These are phyloP conservation scores for Pseudorectes ferrugineus DNA, from an alignment of 2,113 vertebrate species.

Conservation along the genomic window DNA sequence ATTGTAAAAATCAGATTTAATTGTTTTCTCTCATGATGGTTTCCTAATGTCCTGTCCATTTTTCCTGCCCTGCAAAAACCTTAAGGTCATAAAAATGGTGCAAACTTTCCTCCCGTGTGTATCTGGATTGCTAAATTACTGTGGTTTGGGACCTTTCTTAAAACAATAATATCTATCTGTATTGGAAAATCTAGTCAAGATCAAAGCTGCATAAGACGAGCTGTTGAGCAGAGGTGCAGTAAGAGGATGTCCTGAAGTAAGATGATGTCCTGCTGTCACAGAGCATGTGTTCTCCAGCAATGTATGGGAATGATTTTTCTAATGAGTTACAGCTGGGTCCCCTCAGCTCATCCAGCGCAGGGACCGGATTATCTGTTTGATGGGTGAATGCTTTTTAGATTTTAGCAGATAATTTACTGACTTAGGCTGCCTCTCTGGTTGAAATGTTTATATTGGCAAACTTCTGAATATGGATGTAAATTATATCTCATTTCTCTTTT, in stretches of 20 bases:
- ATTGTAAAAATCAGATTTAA: background rate
- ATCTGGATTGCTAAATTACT: background rate
- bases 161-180: background rate
- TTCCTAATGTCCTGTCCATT: background rate
- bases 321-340: background rate
- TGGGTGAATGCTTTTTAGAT: background rate
- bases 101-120: accelerated
- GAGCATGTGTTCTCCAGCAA: background rate
- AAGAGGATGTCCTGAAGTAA: background rate
- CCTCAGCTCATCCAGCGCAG: background rate
- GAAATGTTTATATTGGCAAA: background rate
- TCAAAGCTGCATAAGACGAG: background rate
- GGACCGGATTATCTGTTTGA: background rate
- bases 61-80: background rate
- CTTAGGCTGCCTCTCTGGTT: background rate
- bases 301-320: background rate
- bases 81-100: background rate
- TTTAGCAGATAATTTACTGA: background rate
- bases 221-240: background rate
- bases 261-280: background rate
- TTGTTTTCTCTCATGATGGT: background rate
- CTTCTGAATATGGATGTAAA: background rate
- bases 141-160: background rate
- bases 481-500: background rate
- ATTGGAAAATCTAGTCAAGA: background rate